Evolutionary conservation across 2,888 invertebrate genomes (phyloP).

Genomic region (Nipponacmea schrenckii): DNA sequence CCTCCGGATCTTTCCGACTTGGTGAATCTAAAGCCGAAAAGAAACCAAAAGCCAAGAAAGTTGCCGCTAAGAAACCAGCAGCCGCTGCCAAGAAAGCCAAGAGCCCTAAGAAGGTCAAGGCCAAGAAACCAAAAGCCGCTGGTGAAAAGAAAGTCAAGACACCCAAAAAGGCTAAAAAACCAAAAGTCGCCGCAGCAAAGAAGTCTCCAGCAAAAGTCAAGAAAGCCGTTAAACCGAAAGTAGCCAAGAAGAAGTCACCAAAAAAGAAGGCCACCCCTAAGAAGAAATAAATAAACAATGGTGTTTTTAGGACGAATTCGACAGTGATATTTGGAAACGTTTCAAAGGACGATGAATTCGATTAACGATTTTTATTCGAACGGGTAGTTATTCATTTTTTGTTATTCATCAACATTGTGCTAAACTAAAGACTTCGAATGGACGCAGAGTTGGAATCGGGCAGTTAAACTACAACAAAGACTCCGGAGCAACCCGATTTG

Average conservation of each 20-base stretch:
- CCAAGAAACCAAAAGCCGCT: constrained; percentile 34
- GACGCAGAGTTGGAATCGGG: too few relatives aligned
- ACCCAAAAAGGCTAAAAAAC: constrained; percentile 36
- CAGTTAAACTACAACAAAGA: too few relatives aligned
- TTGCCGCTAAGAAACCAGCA: constrained; percentile 23
- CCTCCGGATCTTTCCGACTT: constrained; percentile 35
- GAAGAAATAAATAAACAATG: neutral
- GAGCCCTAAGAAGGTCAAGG: constrained; percentile 33
- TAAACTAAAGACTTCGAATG: too few relatives aligned
- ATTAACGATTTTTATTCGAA: too few relatives aligned
- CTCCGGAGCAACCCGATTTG: too few relatives aligned
- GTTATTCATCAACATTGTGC: too few relatives aligned
- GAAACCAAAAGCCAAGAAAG: constrained; percentile 25
- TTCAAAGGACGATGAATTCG: too few relatives aligned
- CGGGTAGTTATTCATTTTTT: too few relatives aligned
- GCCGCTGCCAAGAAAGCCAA: constrained; percentile 36
- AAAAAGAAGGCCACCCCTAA: constrained; percentile 12
- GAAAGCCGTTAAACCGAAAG: constrained; percentile 19
- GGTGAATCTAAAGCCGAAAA: constrained; percentile 23
- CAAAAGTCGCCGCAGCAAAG: constrained; percentile 16
- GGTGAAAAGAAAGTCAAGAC: constrained; percentile 28
- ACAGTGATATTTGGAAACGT: too few relatives aligned
- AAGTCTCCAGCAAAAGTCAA: constrained; percentile 12
- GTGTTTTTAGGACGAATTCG: neutral
- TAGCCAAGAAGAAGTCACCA: constrained; percentile 22